Conservation (phyloP, 2,797 vertebrate genomes). For the Avahi laniger region DNA sequence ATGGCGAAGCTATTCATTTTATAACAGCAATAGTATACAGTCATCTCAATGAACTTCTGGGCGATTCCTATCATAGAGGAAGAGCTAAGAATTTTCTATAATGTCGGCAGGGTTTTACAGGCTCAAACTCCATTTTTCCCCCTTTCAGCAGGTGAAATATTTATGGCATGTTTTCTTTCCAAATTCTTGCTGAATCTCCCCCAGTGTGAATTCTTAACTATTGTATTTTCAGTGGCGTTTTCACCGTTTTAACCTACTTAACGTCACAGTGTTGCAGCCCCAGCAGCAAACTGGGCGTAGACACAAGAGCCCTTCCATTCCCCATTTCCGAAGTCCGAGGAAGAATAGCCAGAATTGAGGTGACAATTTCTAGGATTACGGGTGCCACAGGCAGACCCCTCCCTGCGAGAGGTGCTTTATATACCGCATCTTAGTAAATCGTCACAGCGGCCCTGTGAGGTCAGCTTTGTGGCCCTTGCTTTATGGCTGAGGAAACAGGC, state of each 20-base stretch:
- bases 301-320: not conserved
- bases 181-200: constrained; percentile 43
- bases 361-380: not conserved
- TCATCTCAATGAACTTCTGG: not conserved
- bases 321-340: not conserved
- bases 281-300: not conserved
- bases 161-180: constrained; percentile 13
- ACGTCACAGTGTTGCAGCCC: not conserved
- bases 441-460: not conserved
- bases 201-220: not conserved
- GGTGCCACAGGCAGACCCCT: not conserved
- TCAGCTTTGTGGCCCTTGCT: not conserved
- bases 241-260: not conserved
- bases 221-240: not conserved
- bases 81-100: not conserved
- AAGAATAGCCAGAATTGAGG: not conserved
- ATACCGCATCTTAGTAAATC: not conserved
- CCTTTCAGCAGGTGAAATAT: constrained; percentile 28
- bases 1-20: constrained; percentile 6
- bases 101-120: not conserved
- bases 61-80: constrained; percentile 4
- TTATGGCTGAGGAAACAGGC: not conserved
- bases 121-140: not conserved
- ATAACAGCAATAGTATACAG: not conserved
- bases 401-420: not conserved